Evolutionary conservation across 1,140 invertebrate genomes (phyloP).

Genomic region (Laupala kohalensis): DNA sequence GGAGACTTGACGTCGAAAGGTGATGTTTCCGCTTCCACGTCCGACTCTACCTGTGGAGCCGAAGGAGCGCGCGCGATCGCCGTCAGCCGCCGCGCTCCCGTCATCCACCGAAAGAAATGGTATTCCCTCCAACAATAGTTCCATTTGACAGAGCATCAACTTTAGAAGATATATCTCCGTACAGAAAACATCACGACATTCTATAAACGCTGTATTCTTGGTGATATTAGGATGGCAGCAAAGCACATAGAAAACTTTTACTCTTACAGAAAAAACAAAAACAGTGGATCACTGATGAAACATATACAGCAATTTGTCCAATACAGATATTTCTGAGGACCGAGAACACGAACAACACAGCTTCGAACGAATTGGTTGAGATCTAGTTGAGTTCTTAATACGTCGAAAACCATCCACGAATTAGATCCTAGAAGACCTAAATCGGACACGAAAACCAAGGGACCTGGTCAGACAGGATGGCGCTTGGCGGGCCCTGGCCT

Average conservation of each 20-base stretch:
- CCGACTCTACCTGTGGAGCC: constrained; percentile 40
- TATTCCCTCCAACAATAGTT: neutral
- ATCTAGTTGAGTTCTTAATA: too few species aligned
- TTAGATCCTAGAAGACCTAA: too few species aligned
- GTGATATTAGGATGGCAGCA: neutral
- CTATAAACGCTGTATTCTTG: neutral
- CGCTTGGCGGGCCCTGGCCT: too few species aligned
- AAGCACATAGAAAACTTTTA: neutral
- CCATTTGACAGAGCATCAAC: neutral
- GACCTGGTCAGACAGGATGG: too few species aligned
- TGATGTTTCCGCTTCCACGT: constrained; percentile 42
- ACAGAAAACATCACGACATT: neutral
- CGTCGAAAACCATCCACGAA: too few species aligned
- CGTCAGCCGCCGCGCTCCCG: neutral
- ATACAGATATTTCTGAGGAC: too few species aligned
- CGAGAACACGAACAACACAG: too few species aligned
- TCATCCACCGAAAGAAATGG: neutral
- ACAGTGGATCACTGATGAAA: too few species aligned
- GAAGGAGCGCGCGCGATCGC: neutral
- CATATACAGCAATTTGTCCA: too few species aligned
- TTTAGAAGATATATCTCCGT: neutral
- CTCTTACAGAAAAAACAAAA: too few species aligned
- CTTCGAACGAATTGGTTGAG: too few species aligned
- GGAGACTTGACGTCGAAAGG: constrained; percentile 42
- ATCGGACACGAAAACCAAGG: too few species aligned